These are phyloP conservation scores for Hyla sarda DNA, from an alignment of 2,113 vertebrate genomes.

Conservation along the genomic window DNA sequence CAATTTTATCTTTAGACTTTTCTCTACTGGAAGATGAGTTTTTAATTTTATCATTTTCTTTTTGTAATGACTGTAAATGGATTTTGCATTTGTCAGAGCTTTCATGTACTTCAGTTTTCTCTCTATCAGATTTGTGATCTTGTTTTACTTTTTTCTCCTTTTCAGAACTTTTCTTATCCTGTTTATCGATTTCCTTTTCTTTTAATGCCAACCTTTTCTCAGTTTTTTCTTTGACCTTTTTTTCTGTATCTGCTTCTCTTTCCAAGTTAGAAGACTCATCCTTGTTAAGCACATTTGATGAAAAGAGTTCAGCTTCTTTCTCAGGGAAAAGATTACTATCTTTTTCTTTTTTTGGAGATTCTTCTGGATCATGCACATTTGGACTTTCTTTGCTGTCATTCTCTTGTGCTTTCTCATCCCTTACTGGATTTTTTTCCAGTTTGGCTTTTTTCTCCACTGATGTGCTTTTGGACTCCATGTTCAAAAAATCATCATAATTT, in stretches of 20 bases:
- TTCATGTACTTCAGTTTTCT: conserved; percentile 84
- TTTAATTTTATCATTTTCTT: conserved; percentile 89
- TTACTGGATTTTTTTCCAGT: conserved; percentile 77
- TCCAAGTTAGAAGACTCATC: conserved; percentile 68
- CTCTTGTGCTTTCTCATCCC: conserved; percentile 90
- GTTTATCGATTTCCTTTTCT: conserved; percentile 87
- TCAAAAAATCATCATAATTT: conserved; percentile 80
- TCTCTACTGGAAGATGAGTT: conserved; percentile 78
- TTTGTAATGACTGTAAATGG: conserved; percentile 77
- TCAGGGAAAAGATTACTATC: conserved; percentile 77
- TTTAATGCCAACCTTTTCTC: conserved; percentile 83
- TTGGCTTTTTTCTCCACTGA: conserved; percentile 80
- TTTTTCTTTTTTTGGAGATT: conserved; percentile 83
- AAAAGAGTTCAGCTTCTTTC: conserved; percentile 75
- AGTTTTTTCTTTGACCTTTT: conserved; percentile 81
- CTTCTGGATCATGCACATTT: conserved; percentile 90
- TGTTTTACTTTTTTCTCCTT: conserved; percentile 90
- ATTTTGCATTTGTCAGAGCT: conserved; percentile 79
- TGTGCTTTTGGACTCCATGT: conserved; percentile 78
- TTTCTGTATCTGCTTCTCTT: conserved; percentile 83
- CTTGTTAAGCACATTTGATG: conserved; percentile 63
- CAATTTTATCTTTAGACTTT: conserved; percentile 87
- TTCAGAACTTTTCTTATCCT: conserved; percentile 85
- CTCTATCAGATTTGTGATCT: conserved; percentile 82
- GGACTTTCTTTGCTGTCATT: conserved; percentile 83